Evolutionary conservation across 2,888 invertebrate genomes (phyloP), one percentile per base, ranked within the genome.

Genomic region (Octonoba sinensis): DNA sequence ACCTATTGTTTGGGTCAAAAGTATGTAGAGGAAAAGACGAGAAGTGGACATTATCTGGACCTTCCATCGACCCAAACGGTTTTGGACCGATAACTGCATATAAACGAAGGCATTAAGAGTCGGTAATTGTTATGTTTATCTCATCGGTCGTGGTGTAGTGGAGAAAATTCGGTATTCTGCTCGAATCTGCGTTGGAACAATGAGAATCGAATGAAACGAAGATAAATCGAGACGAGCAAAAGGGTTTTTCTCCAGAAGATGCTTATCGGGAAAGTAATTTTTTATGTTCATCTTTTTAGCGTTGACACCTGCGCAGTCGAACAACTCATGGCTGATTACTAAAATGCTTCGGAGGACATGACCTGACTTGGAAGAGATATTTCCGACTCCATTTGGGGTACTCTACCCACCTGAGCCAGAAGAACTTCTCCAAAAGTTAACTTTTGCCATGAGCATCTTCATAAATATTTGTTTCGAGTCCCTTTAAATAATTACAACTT

Each of bases 71-170:
- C 36, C 51, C 62, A 18, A 70, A 59, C 70, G 36, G 57, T 60
- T 65, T 47, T 57, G 66, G 49, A 49, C 75, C 67, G 67, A 75
- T 75, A 67, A 67, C 59, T 67, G 75, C 75, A 75, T 75, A 75
- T 75, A 75, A 75, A 75, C 75, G 75, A 75, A 75, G 67, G 36
- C 67, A 75, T 75, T 75, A 75, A 60, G 66, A 20, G n/a, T 44
- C 44, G 36, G 59, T 75, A 75, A 75, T 75, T 59, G 67, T 51
- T n/a, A 56, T 44, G 59, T 24, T 49, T 60, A 60, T 75, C 47
- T 74, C 20, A 36, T 36, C 36, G 36, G 36, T 11, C 3, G 36
- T 36, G 36, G 36, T 36, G 36, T 8, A 36, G 36, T 36, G 4
- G 36, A 6, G 36, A 22, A 24, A 20, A 75, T 67, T 75, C 67